These are phyloP conservation scores for Ditula angustiorana DNA, from an alignment of 2,888 invertebrate genomes.

Conservation along the genomic window DNA sequence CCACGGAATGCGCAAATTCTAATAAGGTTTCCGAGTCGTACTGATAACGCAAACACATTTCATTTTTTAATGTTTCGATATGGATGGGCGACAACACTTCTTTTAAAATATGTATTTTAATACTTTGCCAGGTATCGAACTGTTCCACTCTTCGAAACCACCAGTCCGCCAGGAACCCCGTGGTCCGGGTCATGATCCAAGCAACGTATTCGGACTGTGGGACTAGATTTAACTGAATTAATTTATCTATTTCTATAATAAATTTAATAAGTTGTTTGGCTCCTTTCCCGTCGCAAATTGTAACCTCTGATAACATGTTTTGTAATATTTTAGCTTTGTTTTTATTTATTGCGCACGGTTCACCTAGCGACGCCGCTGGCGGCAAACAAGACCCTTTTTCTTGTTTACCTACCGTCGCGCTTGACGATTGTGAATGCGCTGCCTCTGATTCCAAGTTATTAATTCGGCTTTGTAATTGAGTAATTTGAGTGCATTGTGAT, in stretches of 20 bases:
- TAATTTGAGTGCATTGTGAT: background rate
- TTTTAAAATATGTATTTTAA: background rate
- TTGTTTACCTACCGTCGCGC: background rate
- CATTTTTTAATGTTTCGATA: conserved; percentile 8
- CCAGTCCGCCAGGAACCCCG: conserved; percentile 5
- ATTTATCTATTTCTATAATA: conserved; percentile 6
- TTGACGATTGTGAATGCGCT: background rate
- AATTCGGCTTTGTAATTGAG: background rate
- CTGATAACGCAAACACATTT: conserved; percentile 15
- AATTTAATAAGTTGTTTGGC: background rate
- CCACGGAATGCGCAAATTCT: conserved; percentile 4
- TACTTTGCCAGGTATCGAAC: background rate
- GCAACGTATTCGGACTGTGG: background rate
- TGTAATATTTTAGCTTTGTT: too few relatives aligned
- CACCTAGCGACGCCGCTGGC: background rate
- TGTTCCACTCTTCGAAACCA: conserved; percentile 1
- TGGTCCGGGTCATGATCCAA: background rate
- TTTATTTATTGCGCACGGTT: background rate
- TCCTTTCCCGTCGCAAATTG: background rate
- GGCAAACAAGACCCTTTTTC: background rate
- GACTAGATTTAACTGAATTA: background rate
- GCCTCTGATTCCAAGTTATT: background rate
- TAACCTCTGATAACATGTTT: background rate
- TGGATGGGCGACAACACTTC: background rate
- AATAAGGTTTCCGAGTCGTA: conserved; percentile 1